Percentiles rank a stretch among this genome's conserved stretches.
Evolutionary conservation across 1,140 invertebrate genomes (phyloP).

Genomic region (Trichoplusia ni): DNA sequence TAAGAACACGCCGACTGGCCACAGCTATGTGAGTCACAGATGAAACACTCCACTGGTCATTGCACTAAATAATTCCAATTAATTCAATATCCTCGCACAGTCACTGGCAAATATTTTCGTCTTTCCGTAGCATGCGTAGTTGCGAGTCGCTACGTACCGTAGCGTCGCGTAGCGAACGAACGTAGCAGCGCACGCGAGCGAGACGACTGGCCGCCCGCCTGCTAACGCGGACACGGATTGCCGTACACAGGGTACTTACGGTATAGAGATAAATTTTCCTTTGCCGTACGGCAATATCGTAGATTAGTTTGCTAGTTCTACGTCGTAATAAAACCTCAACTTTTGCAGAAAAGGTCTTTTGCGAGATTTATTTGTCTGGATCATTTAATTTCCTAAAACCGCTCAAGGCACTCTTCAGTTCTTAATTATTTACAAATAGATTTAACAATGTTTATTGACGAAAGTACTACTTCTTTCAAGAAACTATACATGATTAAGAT

Average conservation of each 20-base stretch:
- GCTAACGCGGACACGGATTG: slow-evolving; percentile 65
- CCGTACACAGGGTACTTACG: slow-evolving; percentile 48
- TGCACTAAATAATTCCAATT: slow-evolving; percentile 47
- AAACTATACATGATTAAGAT: too few species aligned
- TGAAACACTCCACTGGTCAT: slow-evolving; percentile 47
- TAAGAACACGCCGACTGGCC: slow-evolving; percentile 16
- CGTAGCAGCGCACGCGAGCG: slow-evolving; percentile 64
- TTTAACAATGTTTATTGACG: too few species aligned
- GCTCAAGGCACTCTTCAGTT: too few species aligned
- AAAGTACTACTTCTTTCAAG: too few species aligned
- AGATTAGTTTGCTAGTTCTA: slow-evolving; percentile 9
- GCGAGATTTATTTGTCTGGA: too few species aligned
- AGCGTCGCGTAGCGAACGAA: slow-evolving; percentile 60
- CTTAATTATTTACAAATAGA: too few species aligned
- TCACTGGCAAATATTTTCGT: slow-evolving; percentile 46
- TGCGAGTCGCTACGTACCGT: slow-evolving; percentile 55
- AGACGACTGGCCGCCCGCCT: slow-evolving; percentile 63
- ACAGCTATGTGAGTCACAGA: slow-evolving; percentile 31
- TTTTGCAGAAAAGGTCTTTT: too few species aligned
- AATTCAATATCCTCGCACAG: slow-evolving; percentile 46
- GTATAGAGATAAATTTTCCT: slow-evolving; percentile 41
- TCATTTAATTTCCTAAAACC: too few species aligned
- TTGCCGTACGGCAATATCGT: slow-evolving; percentile 6
- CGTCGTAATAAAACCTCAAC: background rate
- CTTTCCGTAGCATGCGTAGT: slow-evolving; percentile 45